A percentile compares a stretch with the other conserved stretches of the same genome.
Conservation (phyloP, 2,113 vertebrate species). For the western clawed frog (Xenopus tropicalis) region UCB_Xtro_10.0 CM004449.2:22042501-22043000, state of each 20-base stretch:
- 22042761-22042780: slow-evolving; percentile 26
- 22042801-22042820: slow-evolving; percentile 12
- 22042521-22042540: slow-evolving; percentile 11
- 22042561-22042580: neutral
- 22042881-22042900: slow-evolving; percentile 7
- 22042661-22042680: slow-evolving; percentile 1
- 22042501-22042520: slow-evolving; percentile 16
- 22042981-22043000: neutral
- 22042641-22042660: neutral
- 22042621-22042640: slow-evolving; percentile 5
- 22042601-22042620: slow-evolving; percentile 10
- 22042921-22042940: neutral
- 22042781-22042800: slow-evolving; percentile 23
- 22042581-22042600: slow-evolving; percentile 25
- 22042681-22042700: slow-evolving; percentile 16
- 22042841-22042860: slow-evolving; percentile 7
- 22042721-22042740: slow-evolving; percentile 7
- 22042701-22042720: slow-evolving; percentile 11
- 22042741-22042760: slow-evolving; percentile 14
- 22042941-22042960: neutral
- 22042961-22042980: neutral
- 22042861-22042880: slow-evolving; percentile 2
- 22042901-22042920: neutral
- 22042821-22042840: slow-evolving; percentile 9
- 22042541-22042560: slow-evolving; percentile 10